Evolutionary conservation across 2,797 vertebrate species (phyloP).

Genomic region (Trachurus trachurus): DNA sequence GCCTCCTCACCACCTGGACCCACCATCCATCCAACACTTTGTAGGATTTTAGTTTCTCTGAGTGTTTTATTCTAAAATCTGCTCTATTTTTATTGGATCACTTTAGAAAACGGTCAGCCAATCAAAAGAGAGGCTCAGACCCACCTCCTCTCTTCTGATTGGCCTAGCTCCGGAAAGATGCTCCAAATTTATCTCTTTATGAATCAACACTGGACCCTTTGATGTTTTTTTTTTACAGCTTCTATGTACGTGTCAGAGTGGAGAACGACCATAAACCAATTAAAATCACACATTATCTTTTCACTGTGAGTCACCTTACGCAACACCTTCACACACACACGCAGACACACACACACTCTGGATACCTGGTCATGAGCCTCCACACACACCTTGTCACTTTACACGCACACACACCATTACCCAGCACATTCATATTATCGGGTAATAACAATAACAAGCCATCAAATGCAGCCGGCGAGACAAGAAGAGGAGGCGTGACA

Average conservation of each 20-base stretch:
- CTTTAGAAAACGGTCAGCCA: no score
- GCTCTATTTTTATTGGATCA: no score
- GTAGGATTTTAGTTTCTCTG: no score
- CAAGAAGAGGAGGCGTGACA: neutral
- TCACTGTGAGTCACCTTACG: neutral
- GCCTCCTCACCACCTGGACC: no score
- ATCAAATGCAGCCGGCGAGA: neutral
- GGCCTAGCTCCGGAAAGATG: no score
- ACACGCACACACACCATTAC: neutral
- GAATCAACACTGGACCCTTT: neutral
- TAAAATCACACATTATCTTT: slow-evolving; percentile 5
- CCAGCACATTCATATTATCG: neutral
- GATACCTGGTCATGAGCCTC: neutral
- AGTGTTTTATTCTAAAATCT: no score
- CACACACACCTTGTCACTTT: neutral
- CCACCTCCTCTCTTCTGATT: no score
- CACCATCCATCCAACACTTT: no score
- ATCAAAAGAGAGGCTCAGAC: no score
- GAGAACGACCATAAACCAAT: neutral
- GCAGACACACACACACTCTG: neutral
- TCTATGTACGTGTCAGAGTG: neutral
- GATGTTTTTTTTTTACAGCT: slow-evolving; percentile 5
- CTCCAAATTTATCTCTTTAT: no score
- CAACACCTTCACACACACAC: slow-evolving; percentile 2
- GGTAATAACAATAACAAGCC: slow-evolving; percentile 22